These are phyloP conservation scores for Drosophila sordidula DNA, from an alignment of 2,888 invertebrate genomes.

Conservation along the genomic window DNA sequence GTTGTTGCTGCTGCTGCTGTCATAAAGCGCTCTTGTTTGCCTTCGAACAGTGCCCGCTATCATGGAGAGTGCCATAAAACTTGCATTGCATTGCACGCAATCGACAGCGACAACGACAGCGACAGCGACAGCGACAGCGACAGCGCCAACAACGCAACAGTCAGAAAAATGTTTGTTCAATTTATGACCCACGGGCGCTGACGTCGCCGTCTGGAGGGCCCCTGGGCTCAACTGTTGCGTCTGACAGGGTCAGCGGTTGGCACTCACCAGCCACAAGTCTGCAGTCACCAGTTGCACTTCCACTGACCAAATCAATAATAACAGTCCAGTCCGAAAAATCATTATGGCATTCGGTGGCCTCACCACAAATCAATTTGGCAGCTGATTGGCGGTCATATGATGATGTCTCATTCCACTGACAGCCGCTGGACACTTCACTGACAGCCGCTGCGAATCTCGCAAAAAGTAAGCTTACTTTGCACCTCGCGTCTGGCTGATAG, in stretches of 20 bases:
- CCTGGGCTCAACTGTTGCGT: slow-evolving; percentile 43
- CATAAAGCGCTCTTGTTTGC: slow-evolving; percentile 65
- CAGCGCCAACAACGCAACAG: slow-evolving; percentile 39
- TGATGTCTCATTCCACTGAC: slow-evolving; percentile 57
- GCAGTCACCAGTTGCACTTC: slow-evolving; percentile 29
- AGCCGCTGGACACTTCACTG: slow-evolving; percentile 63
- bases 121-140: slow-evolving; percentile 40
- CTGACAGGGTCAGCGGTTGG: slow-evolving; percentile 61
- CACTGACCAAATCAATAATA: slow-evolving; percentile 26
- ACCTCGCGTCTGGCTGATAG: slow-evolving; percentile 13
- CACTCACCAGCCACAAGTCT: slow-evolving; percentile 14
- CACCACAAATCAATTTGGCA: slow-evolving; percentile 71
- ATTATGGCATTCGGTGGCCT: slow-evolving; percentile 27
- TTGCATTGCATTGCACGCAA: slow-evolving; percentile 80
- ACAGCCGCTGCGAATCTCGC: slow-evolving; percentile 31
- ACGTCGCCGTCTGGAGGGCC: slow-evolving; percentile 35
- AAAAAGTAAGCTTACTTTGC: slow-evolving; percentile 25
- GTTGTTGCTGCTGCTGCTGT: slow-evolving; percentile 24
- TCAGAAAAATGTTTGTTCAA: slow-evolving; percentile 75
- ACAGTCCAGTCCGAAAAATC: slow-evolving; percentile 22
- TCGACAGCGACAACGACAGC: slow-evolving; percentile 54
- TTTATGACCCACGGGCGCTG: slow-evolving; percentile 69
- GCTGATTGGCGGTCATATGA: slow-evolving; percentile 78
- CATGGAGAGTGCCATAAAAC: slow-evolving; percentile 73
- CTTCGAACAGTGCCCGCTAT: slow-evolving; percentile 64